Evolutionary conservation across 92 coral and sea anemone species (phyloP).

Genomic region (Hydrozoanthus gracilis): DNA sequence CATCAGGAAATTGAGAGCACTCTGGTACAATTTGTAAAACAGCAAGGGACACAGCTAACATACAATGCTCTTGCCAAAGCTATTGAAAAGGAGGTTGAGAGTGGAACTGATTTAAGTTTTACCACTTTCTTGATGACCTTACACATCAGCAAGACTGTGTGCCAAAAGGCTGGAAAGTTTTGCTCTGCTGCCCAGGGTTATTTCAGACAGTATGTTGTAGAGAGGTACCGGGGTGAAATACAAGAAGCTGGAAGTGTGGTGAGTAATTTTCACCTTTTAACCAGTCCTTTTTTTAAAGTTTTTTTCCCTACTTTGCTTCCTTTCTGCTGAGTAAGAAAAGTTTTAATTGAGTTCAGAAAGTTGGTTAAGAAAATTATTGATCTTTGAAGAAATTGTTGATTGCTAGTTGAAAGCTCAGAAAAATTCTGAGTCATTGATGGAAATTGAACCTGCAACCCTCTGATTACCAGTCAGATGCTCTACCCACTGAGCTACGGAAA

Average conservation of each 20-base stretch:
- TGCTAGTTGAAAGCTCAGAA: no score
- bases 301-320: no score
- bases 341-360: no score
- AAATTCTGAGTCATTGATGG: no score
- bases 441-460: no score
- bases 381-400: no score
- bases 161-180: slow-evolving; percentile 57
- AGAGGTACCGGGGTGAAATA: slow-evolving; percentile 55
- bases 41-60: slow-evolving; percentile 67
- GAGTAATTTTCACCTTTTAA: slow-evolving; percentile 28
- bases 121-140: slow-evolving; percentile 73
- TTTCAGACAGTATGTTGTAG: slow-evolving; percentile 70
- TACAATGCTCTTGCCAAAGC: slow-evolving; percentile 69
- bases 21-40: slow-evolving; percentile 54
- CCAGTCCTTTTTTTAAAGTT: no score
- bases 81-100: slow-evolving; percentile 69
- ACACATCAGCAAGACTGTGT: slow-evolving; percentile 64
- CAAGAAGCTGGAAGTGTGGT: slow-evolving; percentile 90
- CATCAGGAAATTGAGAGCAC: slow-evolving; percentile 61
- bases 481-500: no score
- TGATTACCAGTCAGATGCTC: no score
- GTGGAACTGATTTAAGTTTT: slow-evolving; percentile 68
- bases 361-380: no score
- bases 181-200: slow-evolving; percentile 43
- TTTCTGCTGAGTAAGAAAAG: no score